Evolutionary conservation across 2,888 invertebrate genomes (phyloP), one percentile per base, ranked within the genome.

Genomic region (Latrodectus elegans): DNA sequence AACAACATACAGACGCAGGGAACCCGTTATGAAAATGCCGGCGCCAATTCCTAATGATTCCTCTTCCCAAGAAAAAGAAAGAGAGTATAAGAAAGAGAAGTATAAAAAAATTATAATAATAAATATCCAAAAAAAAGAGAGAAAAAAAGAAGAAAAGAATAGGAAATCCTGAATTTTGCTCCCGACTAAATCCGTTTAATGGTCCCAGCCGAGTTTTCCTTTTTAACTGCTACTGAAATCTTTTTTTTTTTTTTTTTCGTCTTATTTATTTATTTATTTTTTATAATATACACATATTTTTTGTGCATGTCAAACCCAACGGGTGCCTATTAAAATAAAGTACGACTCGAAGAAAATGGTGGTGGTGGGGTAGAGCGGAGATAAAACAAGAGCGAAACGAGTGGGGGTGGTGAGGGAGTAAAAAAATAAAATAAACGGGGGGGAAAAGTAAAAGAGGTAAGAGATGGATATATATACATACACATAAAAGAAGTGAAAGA

Each of bases 161-260:
- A 87, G 86, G 86, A 87, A 87, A 87, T 87, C 86, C 86, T 81
- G 86, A 87, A 87, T 87, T 87, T 81, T 87, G 86, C 86, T 87
- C 86, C 86, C 77, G 86, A 87, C 86, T 87, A 87, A 87, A 87
- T 87, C 86, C 86, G 86, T 87, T 87, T 87, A 87, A 87, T 87
- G 86, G 86, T 77, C 81, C 86, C 81, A 81, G 67, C 81, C 72
- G 86, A 87, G 86, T 87, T 87, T 87, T 38, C 38, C 81, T 78
- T 84, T 67, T 67, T 87, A 87, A 87, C 86, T 87, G 86, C 81
- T 70, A 81, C 72, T 51, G 81, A 87, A 77, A 72, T 76, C 72
- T 49, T 51, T 72, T 72, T 49, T 49, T 49, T 75, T n/a, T 75
- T 38, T 38, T 38, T 38, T 38, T 6, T 6, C 38, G 38, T 38